Conservation (phyloP, 2,888 invertebrate species). For the Tenthredo livida region DNA sequence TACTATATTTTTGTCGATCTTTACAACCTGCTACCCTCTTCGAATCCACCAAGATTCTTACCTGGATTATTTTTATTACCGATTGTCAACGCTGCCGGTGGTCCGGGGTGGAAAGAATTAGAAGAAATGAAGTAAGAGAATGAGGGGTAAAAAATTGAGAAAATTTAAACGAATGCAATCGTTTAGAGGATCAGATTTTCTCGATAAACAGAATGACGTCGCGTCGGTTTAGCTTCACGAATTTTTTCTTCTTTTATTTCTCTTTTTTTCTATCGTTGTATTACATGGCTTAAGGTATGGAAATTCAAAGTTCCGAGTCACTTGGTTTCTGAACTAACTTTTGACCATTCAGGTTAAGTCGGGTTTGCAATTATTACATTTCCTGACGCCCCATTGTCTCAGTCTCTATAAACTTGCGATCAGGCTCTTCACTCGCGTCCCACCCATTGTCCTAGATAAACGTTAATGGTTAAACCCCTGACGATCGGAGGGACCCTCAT, state of each 20-base stretch:
- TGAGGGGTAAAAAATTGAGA: neutral
- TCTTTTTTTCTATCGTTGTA: neutral
- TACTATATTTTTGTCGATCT: neutral
- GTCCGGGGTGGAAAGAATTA: neutral
- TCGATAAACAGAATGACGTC: neutral
- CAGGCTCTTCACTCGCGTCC: slow-evolving; percentile 26
- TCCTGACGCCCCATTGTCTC: slow-evolving; percentile 29
- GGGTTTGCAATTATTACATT: slow-evolving; percentile 45
- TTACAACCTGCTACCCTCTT: neutral
- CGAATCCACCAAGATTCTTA: slow-evolving; percentile 7
- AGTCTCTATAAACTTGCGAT: slow-evolving; percentile 23
- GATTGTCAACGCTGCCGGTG: neutral
- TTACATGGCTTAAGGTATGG: neutral
- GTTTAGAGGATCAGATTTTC: neutral
- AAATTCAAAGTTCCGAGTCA: slow-evolving; percentile 18
- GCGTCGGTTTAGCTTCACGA: neutral
- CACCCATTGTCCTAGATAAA: slow-evolving; percentile 47
- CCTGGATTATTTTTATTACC: slow-evolving; percentile 16
- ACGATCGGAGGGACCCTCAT: slow-evolving; percentile 33
- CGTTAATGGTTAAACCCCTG: slow-evolving; percentile 36
- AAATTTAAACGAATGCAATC: neutral
- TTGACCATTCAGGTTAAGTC: slow-evolving; percentile 34
- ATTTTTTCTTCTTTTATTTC: neutral
- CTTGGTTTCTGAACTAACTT: slow-evolving; percentile 16
- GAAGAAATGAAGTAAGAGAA: neutral